Evolutionary conservation across 2,888 invertebrate genomes (phyloP).

Genomic region (Elgonia sp.): DNA sequence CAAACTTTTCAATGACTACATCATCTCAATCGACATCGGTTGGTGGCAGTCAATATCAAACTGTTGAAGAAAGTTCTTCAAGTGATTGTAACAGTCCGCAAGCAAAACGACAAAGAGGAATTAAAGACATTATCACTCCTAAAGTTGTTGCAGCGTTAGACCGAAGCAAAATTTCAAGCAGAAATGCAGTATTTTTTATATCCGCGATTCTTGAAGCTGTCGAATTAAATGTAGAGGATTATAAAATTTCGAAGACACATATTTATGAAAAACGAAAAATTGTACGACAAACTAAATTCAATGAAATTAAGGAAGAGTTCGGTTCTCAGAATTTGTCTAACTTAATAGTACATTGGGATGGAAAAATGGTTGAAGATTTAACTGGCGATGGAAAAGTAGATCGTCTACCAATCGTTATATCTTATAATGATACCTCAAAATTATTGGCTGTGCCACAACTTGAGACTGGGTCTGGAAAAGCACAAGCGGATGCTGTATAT

Average conservation of each 20-base stretch:
- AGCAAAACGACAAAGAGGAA: constrained; percentile 37
- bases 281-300: constrained; percentile 12
- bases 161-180: too few species aligned
- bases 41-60: constrained; percentile 41
- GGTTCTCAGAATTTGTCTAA: constrained; percentile 25
- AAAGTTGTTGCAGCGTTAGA: too few species aligned
- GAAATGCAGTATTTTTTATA: too few species aligned
- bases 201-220: too few species aligned
- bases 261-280: constrained; percentile 8
- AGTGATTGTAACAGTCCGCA: constrained; percentile 18
- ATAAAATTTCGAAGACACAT: too few species aligned
- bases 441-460: constrained; percentile 23
- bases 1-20: background rate
- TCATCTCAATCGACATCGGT: background rate
- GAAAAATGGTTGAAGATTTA: constrained; percentile 18
- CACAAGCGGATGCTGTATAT: constrained; percentile 26
- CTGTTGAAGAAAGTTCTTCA: constrained; percentile 32
- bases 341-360: constrained; percentile 29
- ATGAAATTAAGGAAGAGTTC: constrained; percentile 19
- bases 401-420: constrained; percentile 28
- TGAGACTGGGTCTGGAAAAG: constrained; percentile 3
- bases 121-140: constrained; percentile 28
- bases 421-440: constrained; percentile 17
- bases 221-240: too few species aligned
- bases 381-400: constrained; percentile 12